These are phyloP conservation scores for Parapsyche elsis DNA, from an alignment of 1,140 invertebrate species.

Conservation along the genomic window DNA sequence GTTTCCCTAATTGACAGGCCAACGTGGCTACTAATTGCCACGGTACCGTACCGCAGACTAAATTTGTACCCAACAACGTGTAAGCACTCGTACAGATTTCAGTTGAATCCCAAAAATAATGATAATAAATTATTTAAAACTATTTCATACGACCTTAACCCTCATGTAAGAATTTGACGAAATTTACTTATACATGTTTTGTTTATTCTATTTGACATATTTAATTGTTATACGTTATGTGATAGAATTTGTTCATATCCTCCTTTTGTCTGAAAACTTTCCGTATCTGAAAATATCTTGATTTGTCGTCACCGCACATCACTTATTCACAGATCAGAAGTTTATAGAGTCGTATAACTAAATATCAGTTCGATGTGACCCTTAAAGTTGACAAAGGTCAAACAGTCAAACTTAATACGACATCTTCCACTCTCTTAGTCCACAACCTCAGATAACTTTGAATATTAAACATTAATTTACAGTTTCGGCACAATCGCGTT, in stretches of 20 bases:
- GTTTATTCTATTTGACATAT: no score
- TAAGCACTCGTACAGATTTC: no score
- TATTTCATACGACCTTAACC: no score
- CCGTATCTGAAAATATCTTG: not conserved
- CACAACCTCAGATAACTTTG: not conserved
- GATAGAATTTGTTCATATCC: no score
- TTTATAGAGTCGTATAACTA: not conserved
- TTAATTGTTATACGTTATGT: no score
- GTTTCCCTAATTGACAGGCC: slow-evolving; percentile 54
- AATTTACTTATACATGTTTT: no score
- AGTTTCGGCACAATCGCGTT: no score
- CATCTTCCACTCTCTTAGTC: not conserved
- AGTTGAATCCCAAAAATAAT: no score
- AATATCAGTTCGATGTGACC: not conserved
- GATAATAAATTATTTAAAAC: no score
- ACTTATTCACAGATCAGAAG: slow-evolving; percentile 1
- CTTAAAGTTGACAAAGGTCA: slow-evolving; percentile 10
- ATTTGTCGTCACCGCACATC: not conserved
- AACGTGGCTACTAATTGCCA: slow-evolving; percentile 54
- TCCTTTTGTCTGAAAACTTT: no score
- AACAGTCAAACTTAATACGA: not conserved
- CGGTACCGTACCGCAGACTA: not conserved
- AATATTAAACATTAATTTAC: no score
- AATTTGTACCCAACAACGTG: not conserved
- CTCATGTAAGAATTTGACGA: no score